phyloP scores from a whole-genome alignment of 2,888 invertebrate genomes.

The Pseudeuparius sepicola region DNA sequence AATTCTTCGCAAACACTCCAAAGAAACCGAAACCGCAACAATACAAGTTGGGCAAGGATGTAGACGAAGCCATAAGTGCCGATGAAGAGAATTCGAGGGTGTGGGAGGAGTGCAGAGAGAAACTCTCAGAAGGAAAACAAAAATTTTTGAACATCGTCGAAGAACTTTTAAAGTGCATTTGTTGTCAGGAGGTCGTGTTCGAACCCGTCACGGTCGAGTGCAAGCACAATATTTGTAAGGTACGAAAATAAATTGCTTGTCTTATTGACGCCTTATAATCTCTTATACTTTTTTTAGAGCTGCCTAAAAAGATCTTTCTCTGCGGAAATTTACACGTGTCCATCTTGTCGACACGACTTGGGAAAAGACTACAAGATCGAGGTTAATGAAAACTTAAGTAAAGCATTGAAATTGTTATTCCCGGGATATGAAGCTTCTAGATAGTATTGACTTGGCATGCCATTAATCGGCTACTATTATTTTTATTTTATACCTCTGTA shows the following conservation, averaged over 20 bases:
- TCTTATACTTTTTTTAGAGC: slow-evolving; percentile 22
- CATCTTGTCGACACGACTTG: slow-evolving; percentile 57
- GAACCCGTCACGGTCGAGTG: slow-evolving; percentile 66
- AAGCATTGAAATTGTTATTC: slow-evolving; percentile 49
- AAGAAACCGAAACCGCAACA: slow-evolving; percentile 35
- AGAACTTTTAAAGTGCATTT: slow-evolving; percentile 63
- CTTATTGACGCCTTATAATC: no score
- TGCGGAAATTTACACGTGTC: slow-evolving; percentile 55
- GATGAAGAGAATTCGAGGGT: slow-evolving; percentile 54
- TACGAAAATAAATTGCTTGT: no score
- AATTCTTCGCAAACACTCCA: no score
- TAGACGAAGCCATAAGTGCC: slow-evolving; percentile 40
- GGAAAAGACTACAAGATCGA: slow-evolving; percentile 39
- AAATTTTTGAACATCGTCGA: slow-evolving; percentile 54
- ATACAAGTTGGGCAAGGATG: slow-evolving; percentile 33
- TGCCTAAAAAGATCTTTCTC: slow-evolving; percentile 62
- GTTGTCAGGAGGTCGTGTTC: slow-evolving; percentile 64
- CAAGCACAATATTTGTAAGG: slow-evolving; percentile 65
- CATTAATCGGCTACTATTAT: no score
- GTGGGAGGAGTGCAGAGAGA: slow-evolving; percentile 54
- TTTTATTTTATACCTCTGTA: no score
- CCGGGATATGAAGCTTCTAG: slow-evolving; percentile 67
- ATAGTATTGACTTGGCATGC: no score
- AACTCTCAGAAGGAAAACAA: slow-evolving; percentile 45
- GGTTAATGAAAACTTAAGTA: slow-evolving; percentile 47